Base-by-base conservation (phyloP, 2,797 vertebrate species). In the Etheostoma nigrum region DNA sequence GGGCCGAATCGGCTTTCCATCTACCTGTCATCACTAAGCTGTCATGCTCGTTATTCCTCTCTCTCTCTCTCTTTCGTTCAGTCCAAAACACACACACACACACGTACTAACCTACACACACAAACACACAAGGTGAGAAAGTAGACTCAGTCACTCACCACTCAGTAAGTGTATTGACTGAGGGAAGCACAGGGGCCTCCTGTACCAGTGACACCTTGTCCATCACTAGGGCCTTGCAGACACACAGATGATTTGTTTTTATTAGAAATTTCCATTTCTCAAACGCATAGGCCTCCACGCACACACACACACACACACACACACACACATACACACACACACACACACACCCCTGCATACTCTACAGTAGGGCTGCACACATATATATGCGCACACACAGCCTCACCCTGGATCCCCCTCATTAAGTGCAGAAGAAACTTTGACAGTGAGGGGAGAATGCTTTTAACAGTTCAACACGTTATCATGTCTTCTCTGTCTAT, bases 1-100 rank as follows among this genome's bases (percentile, higher is more conserved):
- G 1, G 15, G 61, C 55, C 78, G 44, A 80, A 82, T 33, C 14
- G 4, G 30, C 64, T 86, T 76, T 78, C 83, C 13, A 25, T 67
- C 64, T 47, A 54, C 83, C 84, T 76, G 77, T 91, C 90, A 89
- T 76, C 91, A 82, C 86, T 89, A 52, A 1, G 86, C 74, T 44
- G 51, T 81, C 85, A 64, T 69, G 0, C 72, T 79, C 6, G 6
- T 73, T 81, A 72, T 78, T 74, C 67, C 49, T 67, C 33, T 25
- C 15, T 49, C 3, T 52, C n/a, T 59, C 40, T 42, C 40, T 59
- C 36, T 76, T 30, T 67, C 52, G 13, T 60, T 72, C 42, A 2
- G n/a, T 52, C 54, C 62, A 60, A 76, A 59, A 74, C 76, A 59
- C 70, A 73, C 74, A 72, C 42, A 42, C 53, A 33, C 54, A 47